Evolutionary conservation across 2,888 invertebrate species (phyloP).

Genomic region (Metallyticus violacea): DNA sequence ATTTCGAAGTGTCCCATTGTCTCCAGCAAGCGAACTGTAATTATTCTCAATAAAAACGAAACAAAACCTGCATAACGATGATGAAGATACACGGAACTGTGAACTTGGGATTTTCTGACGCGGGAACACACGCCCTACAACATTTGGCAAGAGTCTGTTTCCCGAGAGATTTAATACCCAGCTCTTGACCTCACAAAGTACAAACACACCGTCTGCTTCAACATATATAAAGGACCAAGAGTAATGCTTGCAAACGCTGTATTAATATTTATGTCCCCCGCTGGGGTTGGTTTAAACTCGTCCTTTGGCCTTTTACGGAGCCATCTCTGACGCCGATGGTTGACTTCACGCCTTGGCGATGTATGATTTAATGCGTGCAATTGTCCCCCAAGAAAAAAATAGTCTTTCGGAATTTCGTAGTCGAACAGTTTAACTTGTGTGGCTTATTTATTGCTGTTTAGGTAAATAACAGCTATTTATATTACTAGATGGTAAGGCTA

Average conservation of each 20-base stretch:
- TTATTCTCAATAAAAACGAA: not conserved
- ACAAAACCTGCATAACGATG: not conserved
- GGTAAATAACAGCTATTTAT: not conserved
- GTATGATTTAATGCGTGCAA: not conserved
- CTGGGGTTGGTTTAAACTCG: not conserved
- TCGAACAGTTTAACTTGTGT: not conserved
- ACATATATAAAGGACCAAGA: not conserved
- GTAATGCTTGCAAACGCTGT: not conserved
- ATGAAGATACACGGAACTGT: not conserved
- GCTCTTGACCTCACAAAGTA: not conserved
- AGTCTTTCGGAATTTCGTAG: too few relatives aligned
- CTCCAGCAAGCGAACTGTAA: not conserved
- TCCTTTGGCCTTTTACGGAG: not conserved
- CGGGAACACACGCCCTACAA: not conserved
- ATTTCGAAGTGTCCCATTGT: not conserved
- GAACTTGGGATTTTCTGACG: too few relatives aligned
- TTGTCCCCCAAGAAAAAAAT: not conserved
- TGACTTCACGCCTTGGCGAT: not conserved
- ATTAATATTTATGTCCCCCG: not conserved
- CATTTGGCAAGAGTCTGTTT: not conserved
- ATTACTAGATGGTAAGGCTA: not conserved
- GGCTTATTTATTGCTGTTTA: not conserved
- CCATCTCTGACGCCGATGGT: not conserved
- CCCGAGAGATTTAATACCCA: not conserved
- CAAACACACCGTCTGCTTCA: not conserved